phyloP scores from a whole-genome alignment of 2,888 invertebrate species.

The Lagria hirta region DNA sequence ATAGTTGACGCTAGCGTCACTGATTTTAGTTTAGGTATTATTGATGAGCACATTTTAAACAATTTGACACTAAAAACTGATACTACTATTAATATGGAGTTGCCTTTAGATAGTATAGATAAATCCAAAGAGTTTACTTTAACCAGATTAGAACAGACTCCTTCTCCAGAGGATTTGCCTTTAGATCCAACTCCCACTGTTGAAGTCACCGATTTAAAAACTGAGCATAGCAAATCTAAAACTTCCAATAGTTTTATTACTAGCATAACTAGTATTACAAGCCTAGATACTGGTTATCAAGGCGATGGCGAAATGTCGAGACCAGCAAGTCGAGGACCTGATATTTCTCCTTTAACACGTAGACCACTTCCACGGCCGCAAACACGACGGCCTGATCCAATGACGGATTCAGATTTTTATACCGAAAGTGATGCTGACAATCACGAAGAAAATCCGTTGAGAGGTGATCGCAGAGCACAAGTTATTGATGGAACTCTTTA shows the following conservation, averaged over 20 bases:
- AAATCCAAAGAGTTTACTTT: slow-evolving; percentile 53
- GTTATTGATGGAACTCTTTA: slow-evolving; percentile 90
- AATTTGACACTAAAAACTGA: slow-evolving; percentile 60
- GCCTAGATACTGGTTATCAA: slow-evolving; percentile 91
- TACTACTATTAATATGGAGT: slow-evolving; percentile 60
- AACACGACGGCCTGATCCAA: slow-evolving; percentile 73
- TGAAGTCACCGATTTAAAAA: slow-evolving; percentile 58
- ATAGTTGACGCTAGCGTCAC: slow-evolving; percentile 42
- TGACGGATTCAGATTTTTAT: slow-evolving; percentile 91
- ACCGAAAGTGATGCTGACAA: slow-evolving; percentile 89
- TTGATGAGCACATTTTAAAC: slow-evolving; percentile 63
- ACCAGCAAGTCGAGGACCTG: slow-evolving; percentile 79
- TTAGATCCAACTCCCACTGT: slow-evolving; percentile 72
- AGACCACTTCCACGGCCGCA: slow-evolving; percentile 55
- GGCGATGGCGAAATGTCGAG: slow-evolving; percentile 89
- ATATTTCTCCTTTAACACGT: slow-evolving; percentile 66
- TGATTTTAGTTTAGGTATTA: slow-evolving; percentile 51
- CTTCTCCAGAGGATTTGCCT: slow-evolving; percentile 83
- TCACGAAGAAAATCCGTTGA: slow-evolving; percentile 70
- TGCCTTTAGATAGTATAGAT: slow-evolving; percentile 53
- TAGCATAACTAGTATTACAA: slow-evolving; percentile 87
- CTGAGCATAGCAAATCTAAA: slow-evolving; percentile 65
- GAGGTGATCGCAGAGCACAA: slow-evolving; percentile 73
- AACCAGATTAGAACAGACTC: slow-evolving; percentile 72
- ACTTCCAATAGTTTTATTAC: slow-evolving; percentile 78